These are phyloP conservation scores for Lasioglossum pauxillum DNA, from an alignment of 2,888 invertebrate genomes.

Conservation along the genomic window DNA sequence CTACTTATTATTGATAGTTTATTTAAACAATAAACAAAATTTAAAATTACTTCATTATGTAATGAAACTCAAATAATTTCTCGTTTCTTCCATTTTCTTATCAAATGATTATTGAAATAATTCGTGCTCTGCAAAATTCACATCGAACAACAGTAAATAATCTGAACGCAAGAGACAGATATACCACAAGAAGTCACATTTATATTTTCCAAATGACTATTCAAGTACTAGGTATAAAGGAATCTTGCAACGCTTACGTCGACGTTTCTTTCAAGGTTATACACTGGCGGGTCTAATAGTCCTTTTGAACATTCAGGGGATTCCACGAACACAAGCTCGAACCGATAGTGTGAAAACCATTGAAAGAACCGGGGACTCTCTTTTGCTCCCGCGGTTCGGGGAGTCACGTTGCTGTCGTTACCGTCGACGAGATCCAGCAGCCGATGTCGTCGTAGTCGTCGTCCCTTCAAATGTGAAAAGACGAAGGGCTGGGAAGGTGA, in stretches of 20 bases:
- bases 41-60: no score
- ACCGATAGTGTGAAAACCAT: slow-evolving; percentile 54
- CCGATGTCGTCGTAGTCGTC: slow-evolving; percentile 60
- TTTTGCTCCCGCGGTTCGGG: slow-evolving; percentile 17
- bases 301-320: slow-evolving; percentile 33
- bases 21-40: no score
- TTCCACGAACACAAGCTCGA: slow-evolving; percentile 33
- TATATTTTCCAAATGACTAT: background rate
- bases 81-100: no score
- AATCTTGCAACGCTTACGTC: slow-evolving; percentile 8
- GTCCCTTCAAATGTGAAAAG: slow-evolving; percentile 69
- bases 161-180: no score
- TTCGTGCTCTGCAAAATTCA: no score
- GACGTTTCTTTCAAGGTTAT: slow-evolving; percentile 38
- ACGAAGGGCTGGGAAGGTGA: slow-evolving; percentile 61
- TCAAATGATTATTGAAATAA: no score
- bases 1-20: no score
- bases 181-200: background rate
- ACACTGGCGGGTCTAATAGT: slow-evolving; percentile 12
- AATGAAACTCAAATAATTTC: no score
- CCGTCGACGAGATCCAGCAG: slow-evolving; percentile 75
- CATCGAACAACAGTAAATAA: no score
- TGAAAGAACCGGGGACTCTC: slow-evolving; percentile 48
- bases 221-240: background rate
- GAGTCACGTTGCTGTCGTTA: slow-evolving; percentile 79